A percentile compares a stretch with the other conserved stretches of the same genome.
phyloP scores from a whole-genome alignment of 1,140 invertebrate genomes.

The Bradysia coprophila region DNA sequence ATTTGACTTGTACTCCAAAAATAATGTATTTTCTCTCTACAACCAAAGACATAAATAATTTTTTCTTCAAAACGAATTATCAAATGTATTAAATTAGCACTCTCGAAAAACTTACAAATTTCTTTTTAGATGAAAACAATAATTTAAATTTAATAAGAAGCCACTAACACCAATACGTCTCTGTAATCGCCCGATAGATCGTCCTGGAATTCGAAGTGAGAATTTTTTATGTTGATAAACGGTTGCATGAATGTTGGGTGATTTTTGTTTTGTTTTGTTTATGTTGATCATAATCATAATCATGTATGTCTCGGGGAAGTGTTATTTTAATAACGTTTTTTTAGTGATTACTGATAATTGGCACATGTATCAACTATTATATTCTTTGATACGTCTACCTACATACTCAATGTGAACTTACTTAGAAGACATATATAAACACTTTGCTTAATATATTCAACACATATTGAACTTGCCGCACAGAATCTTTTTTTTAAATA shows the following conservation, averaged over 20 bases:
- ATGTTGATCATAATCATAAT: background rate
- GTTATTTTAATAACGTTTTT: background rate
- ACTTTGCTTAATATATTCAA: too few species aligned
- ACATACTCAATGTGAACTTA: background rate
- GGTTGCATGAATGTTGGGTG: background rate
- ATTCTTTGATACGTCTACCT: background rate
- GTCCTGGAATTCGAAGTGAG: slow-evolving; percentile 30
- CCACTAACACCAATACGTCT: slow-evolving; percentile 38
- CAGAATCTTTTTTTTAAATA: too few species aligned
- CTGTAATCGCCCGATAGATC: slow-evolving; percentile 52
- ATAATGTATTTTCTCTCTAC: too few species aligned
- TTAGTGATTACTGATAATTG: background rate
- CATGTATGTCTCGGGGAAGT: background rate
- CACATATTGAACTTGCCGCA: too few species aligned
- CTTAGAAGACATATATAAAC: too few species aligned
- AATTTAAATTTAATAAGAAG: slow-evolving; percentile 9
- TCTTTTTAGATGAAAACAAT: background rate
- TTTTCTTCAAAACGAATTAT: too few species aligned
- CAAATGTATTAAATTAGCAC: too few species aligned
- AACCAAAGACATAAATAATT: too few species aligned
- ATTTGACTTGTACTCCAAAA: too few species aligned
- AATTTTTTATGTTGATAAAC: background rate
- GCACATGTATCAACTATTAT: background rate
- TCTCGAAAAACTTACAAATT: too few species aligned
- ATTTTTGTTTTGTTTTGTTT: background rate